Base-by-base conservation (phyloP, 2,888 invertebrate genomes). In the Tillus elongatus region DNA sequence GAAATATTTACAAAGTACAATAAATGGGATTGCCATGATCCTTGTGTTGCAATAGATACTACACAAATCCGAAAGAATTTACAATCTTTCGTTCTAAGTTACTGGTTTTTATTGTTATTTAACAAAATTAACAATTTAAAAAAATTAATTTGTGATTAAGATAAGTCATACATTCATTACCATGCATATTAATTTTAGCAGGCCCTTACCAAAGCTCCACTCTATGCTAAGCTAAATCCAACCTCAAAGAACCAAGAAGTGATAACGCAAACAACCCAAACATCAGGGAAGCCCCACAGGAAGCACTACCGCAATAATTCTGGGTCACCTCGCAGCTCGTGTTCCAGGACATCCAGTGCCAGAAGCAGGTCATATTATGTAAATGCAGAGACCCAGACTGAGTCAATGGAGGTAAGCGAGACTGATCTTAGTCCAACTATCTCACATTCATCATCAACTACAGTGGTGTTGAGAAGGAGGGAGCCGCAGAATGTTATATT, bases 341-440 rank as follows among this genome's bases (percentile, higher is more conserved):
- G 54, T 36, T 61, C 63, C 3, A 50, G 60, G 13, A 49, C 57
- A 2, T 59, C 60, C 1, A 60, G 58, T 36, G 54, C 53, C 8
- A 43, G 57, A 12, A 57, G 62, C 34, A 6, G 24, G 24, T 58
- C 65, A 3, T 49, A 58, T 4, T 60, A 74, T 13, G 71, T 77
- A 3, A 76, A 78, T 52, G 73, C 70, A 36, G 77, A 77, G 55
- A 79, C 79, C 1, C 79, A 80, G 63, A 79, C 79, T 2, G 79
- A 80, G 51, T 69, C 68, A 34, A 73, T 74, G 69, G 74, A 76
- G 47, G 67, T 76, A 27, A 74, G 74, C 50, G 75, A 75, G 52
- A 71, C 70, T n/a, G 75, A 76, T 56, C 59, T 70, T 13, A 74
- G 72, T 53, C 71, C 74, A 1, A 69, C 66, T 45, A 65, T 63